phyloP scores from a whole-genome alignment of 2,113 vertebrate genomes.

The Prionailurus bengalensis region DNA sequence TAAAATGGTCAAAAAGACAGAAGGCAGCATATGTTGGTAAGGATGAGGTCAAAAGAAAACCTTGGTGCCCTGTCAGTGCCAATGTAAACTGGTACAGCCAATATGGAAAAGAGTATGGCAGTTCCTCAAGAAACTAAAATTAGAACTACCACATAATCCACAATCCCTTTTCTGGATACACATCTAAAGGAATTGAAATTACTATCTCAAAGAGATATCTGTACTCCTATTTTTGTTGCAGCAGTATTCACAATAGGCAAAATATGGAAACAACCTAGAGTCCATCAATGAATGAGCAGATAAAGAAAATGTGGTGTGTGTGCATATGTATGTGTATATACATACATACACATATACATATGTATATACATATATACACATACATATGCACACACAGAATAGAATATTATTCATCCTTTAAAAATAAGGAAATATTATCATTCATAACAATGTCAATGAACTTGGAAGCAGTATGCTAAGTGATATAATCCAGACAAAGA shows the following conservation, averaged over 20 bases:
- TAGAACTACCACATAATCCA: not conserved
- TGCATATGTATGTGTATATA: not conserved
- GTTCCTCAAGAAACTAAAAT: not conserved
- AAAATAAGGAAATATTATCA: not conserved
- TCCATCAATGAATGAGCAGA: not conserved
- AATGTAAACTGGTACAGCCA: not conserved
- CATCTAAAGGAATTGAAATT: not conserved
- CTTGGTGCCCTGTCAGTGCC: too few species aligned
- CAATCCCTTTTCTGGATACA: not conserved
- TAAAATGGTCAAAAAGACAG: not conserved
- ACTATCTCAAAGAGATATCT: not conserved
- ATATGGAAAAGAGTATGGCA: not conserved
- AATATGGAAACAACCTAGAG: not conserved
- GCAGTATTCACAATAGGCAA: not conserved
- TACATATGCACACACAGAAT: not conserved
- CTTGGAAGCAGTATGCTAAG: not conserved
- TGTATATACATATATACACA: not conserved
- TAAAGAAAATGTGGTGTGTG: not conserved
- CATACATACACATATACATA: not conserved
- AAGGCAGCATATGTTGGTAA: not conserved
- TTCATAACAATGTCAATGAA: not conserved
- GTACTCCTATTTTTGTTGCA: not conserved
- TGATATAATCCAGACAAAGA: not conserved
- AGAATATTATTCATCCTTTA: not conserved
- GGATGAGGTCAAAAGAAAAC: not conserved